Evolutionary conservation across 2,888 invertebrate genomes (phyloP).

Genomic region (Andrena hattorfiana): DNA sequence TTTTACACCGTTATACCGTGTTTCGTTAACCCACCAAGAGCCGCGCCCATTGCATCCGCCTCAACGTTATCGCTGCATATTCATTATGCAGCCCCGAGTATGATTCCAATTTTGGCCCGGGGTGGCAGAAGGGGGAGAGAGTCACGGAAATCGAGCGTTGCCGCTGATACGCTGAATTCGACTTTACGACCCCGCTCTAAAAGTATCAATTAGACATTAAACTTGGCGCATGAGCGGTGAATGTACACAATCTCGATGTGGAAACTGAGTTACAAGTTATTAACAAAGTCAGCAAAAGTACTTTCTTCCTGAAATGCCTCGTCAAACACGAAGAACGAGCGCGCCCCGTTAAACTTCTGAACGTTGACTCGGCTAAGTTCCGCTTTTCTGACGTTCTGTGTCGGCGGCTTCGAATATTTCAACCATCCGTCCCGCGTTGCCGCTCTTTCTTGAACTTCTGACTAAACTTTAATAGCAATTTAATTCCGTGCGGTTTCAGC

Average conservation of each 20-base stretch:
- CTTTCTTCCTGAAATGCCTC: slow-evolving; percentile 67
- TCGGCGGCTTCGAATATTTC: slow-evolving; percentile 50
- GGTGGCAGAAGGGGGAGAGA: neutral
- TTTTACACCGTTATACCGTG: slow-evolving; percentile 82
- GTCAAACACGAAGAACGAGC: slow-evolving; percentile 64
- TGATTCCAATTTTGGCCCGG: slow-evolving; percentile 66
- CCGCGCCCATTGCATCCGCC: slow-evolving; percentile 75
- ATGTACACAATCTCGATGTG: slow-evolving; percentile 46
- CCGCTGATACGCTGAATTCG: slow-evolving; percentile 7
- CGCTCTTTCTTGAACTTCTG: slow-evolving; percentile 37
- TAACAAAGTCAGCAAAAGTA: slow-evolving; percentile 69
- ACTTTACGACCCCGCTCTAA: neutral
- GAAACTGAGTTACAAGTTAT: slow-evolving; percentile 66
- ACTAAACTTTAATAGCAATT: slow-evolving; percentile 50
- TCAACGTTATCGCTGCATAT: slow-evolving; percentile 79
- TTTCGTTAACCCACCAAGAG: slow-evolving; percentile 79
- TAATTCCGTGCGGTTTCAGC: slow-evolving; percentile 24
- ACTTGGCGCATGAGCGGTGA: slow-evolving; percentile 27
- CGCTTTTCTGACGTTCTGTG: slow-evolving; percentile 46
- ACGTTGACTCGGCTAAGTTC: slow-evolving; percentile 63
- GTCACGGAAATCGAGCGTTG: neutral
- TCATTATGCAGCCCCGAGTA: slow-evolving; percentile 80
- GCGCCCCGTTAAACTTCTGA: slow-evolving; percentile 62
- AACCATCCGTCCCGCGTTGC: slow-evolving; percentile 29
- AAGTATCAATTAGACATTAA: slow-evolving; percentile 59